Evolutionary conservation across 1,140 invertebrate species (phyloP), one percentile per base, ranked within the genome.

Genomic region (Trypoxylus dichotomus): DNA sequence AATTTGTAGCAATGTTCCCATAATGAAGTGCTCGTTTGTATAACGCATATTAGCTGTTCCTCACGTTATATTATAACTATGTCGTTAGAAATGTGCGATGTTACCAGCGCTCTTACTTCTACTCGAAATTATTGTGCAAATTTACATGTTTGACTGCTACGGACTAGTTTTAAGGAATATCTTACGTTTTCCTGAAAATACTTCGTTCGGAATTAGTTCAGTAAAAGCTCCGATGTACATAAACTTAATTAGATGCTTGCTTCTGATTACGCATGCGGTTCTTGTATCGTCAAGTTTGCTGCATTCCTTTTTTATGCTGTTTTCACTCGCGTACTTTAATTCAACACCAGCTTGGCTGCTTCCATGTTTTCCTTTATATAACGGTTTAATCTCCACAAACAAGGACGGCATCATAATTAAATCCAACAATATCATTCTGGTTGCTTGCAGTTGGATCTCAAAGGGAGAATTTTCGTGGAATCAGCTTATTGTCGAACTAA

Each of bases 401-500:
- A 24, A 25, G 21, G 11, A 68, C 60, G 60, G 19, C 19, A 68
- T 68, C 60, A 21, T 68, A 68, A 68, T 68, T 68, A 68, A 68
- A 68, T 68, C 60, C 60, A 68, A 24, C 24, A 68, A 27, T 68
- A 68, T 68, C 24, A 68, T 24, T 10, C 60, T 54, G 47, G 19
- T 11, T 29, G 24, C 27, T 68, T 68, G 60, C 21, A 27, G 24
- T 68, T 24, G 60, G 19, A 68, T 68, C 60, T 68, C 60, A 29
- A 27, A 27, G 47, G 21, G 60, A 15, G 24, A 68, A 27, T 29
- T 29, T 68, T 24, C 24, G 19, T 24, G 7, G 60, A 25, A 29
- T 54, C 60, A 68, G 60, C 27, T 68, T 25, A 68, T 68, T 68
- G 60, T 68, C 60, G 60, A 68, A 68, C 27, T 68, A 68, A 68